phyloP scores from a whole-genome alignment of 2,888 invertebrate species.

The Stegana nigrithorax region DNA sequence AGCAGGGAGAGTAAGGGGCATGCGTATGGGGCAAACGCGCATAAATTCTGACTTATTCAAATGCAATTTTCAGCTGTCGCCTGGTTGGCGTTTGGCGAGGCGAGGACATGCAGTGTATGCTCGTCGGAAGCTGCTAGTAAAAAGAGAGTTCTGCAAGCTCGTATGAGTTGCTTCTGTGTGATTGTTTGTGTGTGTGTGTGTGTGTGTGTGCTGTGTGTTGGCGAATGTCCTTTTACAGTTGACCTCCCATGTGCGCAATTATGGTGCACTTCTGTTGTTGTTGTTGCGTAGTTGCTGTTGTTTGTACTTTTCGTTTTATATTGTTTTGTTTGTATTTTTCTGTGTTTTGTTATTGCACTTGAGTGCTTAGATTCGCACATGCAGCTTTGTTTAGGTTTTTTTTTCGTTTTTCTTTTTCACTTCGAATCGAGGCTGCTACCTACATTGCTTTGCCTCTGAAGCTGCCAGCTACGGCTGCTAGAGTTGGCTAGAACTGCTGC shows the following conservation, averaged over 20 bases:
- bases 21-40: conserved; percentile 9
- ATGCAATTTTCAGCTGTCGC: conserved; percentile 40
- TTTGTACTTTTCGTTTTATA: background rate
- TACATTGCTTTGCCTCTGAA: background rate
- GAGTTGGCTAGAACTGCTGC: too few species aligned
- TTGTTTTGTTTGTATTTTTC: background rate
- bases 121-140: background rate
- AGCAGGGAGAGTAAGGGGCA: background rate
- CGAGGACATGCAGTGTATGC: background rate
- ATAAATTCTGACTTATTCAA: conserved; percentile 40
- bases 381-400: background rate
- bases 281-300: conserved; percentile 10
- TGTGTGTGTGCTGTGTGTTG: conserved; percentile 1
- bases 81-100: conserved; percentile 6
- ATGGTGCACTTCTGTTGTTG: conserved; percentile 31
- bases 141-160: background rate
- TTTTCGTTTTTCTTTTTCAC: background rate
- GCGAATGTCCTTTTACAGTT: conserved; percentile 34
- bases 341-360: conserved; percentile 6
- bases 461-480: background rate
- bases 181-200: conserved; percentile 8
- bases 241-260: conserved; percentile 45
- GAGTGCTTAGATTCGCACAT: background rate
- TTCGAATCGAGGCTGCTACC: background rate
- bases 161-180: background rate